Evolutionary conservation across 2,113 vertebrate genomes (phyloP), one percentile per base, ranked within the genome.

Genomic region (Panurus biarmicus): DNA sequence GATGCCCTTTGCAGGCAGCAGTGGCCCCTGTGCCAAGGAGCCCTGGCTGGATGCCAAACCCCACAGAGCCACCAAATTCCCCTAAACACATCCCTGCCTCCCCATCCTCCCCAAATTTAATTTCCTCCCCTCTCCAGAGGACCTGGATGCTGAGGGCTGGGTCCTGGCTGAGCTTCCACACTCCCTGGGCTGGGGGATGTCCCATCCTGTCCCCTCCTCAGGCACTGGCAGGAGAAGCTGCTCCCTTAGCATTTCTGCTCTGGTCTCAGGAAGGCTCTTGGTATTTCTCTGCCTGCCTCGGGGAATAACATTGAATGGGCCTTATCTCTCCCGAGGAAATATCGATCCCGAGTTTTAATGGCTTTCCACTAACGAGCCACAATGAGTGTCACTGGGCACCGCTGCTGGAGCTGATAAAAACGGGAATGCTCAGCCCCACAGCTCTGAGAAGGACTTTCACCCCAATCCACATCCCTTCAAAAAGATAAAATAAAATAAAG

Each of bases 261-360:
- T 5, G 31, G 4, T 65, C 36, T 58, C 47, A 35, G 86, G 42
- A 33, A 23, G 71, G n/a, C 14, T 73, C 9, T 1, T 23, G 84
- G 60, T 40, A 35, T 94, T 91, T 62, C 90, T 85, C 42, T 84
- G 77, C 51, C 62, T 60, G 50, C 61, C 78, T 31, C 10, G 62
- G 29, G 83, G 56, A 72, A 64, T 38, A 12, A 44, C 19, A 77
- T 42, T 28, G 92, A 89, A 82, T 42, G 47, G 80, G 57, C 36
- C 51, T 50, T 82, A 57, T 94, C 82, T 89, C 79, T 70, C 67
- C 80, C 10, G 42, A 84, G 93, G 57, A 94, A 94, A 53, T 26
- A 96, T 93, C 17, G 74, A 96, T 73, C 74, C n/a, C 9, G 53
- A 33, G 60, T 71, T 95, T 90, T 84, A 95, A 96, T 81, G 91